Conservation (phyloP, 2,888 invertebrate genomes). For the Brachyptera risi region DNA sequence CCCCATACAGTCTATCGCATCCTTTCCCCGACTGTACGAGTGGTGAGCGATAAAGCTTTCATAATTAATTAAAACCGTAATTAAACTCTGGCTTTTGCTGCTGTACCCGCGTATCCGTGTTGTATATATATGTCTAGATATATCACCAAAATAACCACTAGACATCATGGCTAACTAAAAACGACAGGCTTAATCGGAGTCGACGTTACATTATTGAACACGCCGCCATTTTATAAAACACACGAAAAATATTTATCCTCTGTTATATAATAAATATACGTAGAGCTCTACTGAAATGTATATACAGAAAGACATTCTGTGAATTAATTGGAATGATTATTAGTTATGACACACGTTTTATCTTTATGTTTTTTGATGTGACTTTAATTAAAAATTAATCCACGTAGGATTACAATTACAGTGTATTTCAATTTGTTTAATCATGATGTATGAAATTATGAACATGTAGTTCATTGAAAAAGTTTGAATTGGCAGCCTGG, state of each 20-base stretch:
- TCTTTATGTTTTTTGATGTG: no score
- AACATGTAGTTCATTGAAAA: no score
- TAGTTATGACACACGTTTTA: slow-evolving; percentile 13
- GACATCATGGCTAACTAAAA: no score
- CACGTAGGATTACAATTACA: not conserved
- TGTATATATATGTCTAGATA: no score
- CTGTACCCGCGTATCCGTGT: no score
- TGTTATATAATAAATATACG: not conserved
- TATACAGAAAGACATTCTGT: not conserved
- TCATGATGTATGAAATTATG: slow-evolving; percentile 1
- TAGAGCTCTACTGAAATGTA: not conserved
- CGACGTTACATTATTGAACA: slow-evolving; percentile 46
- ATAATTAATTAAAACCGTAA: slow-evolving; percentile 48
- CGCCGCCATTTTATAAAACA: not conserved
- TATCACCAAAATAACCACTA: no score
- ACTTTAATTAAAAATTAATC: not conserved
- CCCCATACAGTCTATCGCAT: not conserved
- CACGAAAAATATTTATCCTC: not conserved
- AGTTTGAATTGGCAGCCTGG: no score
- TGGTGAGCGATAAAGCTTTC: slow-evolving; percentile 39
- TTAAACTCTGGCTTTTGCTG: slow-evolving; percentile 42
- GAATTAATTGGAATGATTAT: slow-evolving; percentile 30
- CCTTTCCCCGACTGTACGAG: slow-evolving; percentile 9
- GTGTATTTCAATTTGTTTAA: not conserved
- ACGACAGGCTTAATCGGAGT: slow-evolving; percentile 42